A percentile compares a stretch with the other conserved stretches of the same genome.
Conservation (phyloP, 64 coral and sea anemone genomes). For the Pocillopora damicornis region DNA sequence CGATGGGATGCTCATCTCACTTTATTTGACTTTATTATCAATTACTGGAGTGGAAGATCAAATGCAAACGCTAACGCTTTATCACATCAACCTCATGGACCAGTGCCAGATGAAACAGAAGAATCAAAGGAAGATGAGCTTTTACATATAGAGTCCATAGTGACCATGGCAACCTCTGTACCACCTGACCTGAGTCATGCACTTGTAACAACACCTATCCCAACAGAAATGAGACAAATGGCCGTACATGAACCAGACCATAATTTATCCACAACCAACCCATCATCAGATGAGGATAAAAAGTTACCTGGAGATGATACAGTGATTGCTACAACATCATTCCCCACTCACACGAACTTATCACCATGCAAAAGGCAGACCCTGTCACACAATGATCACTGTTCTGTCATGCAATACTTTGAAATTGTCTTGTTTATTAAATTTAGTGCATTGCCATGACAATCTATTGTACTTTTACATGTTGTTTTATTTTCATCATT, state of each 20-base stretch:
- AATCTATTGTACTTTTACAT: no score
- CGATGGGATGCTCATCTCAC: constrained; percentile 30
- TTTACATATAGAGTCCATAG: constrained; percentile 11
- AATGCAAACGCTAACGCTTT: constrained; percentile 43
- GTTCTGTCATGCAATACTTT: no score
- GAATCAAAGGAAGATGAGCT: constrained; percentile 8
- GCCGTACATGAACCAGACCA: constrained; percentile 7
- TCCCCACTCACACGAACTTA: constrained; percentile 31
- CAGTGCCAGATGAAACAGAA: background rate
- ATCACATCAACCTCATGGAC: constrained; percentile 5
- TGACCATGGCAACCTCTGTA: constrained; percentile 6
- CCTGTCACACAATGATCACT: background rate
- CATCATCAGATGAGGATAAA: background rate
- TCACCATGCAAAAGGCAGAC: constrained; percentile 21
- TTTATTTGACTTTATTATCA: constrained; percentile 24
- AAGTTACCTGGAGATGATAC: background rate
- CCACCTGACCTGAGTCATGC: constrained; percentile 10
- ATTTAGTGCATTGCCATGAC: no score
- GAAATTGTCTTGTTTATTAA: no score
- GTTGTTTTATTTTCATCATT: no score
- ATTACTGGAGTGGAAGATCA: constrained; percentile 26
- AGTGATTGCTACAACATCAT: constrained; percentile 17
- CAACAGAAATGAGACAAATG: constrained; percentile 17
- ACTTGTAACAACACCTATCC: background rate
- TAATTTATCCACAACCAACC: background rate